Base-by-base conservation (phyloP, 2,888 invertebrate genomes). In the Synergus laeviventris region DNA sequence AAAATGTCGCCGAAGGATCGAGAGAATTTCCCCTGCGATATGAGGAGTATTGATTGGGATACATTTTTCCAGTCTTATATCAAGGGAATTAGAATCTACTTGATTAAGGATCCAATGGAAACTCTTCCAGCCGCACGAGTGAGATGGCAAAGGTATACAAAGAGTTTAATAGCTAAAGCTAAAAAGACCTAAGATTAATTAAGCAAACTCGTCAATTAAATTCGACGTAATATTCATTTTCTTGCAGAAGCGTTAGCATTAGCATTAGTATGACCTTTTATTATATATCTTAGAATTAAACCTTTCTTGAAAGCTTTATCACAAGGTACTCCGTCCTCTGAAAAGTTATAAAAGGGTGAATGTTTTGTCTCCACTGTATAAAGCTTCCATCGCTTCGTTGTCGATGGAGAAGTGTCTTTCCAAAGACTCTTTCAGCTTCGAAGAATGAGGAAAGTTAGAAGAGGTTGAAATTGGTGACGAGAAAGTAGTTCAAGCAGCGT, bases 51-150 rank as follows among this genome's bases (percentile, higher is more conserved):
- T 84, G 93, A 95, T 59, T 98, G 97, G 97, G 94, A 95, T 7
- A 91, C 92, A 0, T 97, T 95, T 85, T 94, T 95, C 84, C 92
- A 93, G 78, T 93, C 92, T 61, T 96, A 96, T 84, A 91, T 95
- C 9, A 91, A 93, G 89, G 97, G 97, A 2, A 93, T 96, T 64
- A 93, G 97, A 81, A 92, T 94, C 1, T 97, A 95, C 88, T 91
- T 97, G 12, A 91, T 97, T 54, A 96, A 97, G 85, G 97, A 97
- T 87, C 95, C 96, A 24, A 88, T 95, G 2, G 94, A 94, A 0
- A 95, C 96, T 0, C 90, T 97, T 75, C 94, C 95, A 0, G 93
- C 94, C 84, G 96, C 92, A 8, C 89, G 89, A 70, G 86, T 90
- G 70, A 91, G 89, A 79, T 91, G 95, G 81, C 93, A 92, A 81